phyloP scores from a whole-genome alignment of 2,797 vertebrate species.

The Melanotaenia maccullochi region DNA sequence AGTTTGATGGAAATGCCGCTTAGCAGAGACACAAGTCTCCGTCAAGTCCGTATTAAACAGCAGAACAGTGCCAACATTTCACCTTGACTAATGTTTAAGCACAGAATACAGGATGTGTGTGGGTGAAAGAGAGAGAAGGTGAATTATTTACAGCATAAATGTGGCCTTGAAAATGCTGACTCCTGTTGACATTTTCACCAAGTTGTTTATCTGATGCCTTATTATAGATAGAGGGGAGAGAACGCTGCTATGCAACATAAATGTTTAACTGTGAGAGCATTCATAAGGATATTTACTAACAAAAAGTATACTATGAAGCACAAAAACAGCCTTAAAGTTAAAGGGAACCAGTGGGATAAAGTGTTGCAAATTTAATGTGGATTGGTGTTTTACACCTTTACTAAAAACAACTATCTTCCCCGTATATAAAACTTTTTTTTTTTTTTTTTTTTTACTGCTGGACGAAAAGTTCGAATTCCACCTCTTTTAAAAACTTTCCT shows the following conservation, averaged over 20 bases:
- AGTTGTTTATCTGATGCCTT: constrained; percentile 29
- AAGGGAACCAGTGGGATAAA: not conserved
- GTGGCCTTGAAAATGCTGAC: constrained; percentile 47
- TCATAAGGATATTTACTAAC: not conserved
- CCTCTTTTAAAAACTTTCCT: not conserved
- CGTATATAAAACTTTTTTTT: not conserved
- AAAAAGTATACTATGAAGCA: not conserved
- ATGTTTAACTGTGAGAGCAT: constrained; percentile 15
- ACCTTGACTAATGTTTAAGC: constrained; percentile 63
- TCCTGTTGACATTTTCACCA: constrained; percentile 32
- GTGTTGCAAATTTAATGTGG: not conserved
- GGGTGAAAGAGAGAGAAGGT: constrained; percentile 33
- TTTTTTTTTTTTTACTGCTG: too few species aligned
- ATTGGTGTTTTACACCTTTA: not conserved
- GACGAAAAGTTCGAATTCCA: not conserved
- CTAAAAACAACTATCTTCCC: not conserved
- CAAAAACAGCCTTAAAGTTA: not conserved
- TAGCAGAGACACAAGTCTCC: constrained; percentile 47
- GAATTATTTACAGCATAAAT: constrained; percentile 42
- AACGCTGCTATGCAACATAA: constrained; percentile 8
- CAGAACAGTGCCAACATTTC: constrained; percentile 56
- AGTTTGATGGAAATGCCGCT: constrained; percentile 49
- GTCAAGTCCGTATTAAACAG: constrained; percentile 56
- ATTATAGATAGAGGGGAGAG: constrained; percentile 12
- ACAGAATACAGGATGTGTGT: constrained; percentile 39